phyloP scores from a whole-genome alignment of 2,797 vertebrate genomes.

The Labroides dimidiatus region DNA sequence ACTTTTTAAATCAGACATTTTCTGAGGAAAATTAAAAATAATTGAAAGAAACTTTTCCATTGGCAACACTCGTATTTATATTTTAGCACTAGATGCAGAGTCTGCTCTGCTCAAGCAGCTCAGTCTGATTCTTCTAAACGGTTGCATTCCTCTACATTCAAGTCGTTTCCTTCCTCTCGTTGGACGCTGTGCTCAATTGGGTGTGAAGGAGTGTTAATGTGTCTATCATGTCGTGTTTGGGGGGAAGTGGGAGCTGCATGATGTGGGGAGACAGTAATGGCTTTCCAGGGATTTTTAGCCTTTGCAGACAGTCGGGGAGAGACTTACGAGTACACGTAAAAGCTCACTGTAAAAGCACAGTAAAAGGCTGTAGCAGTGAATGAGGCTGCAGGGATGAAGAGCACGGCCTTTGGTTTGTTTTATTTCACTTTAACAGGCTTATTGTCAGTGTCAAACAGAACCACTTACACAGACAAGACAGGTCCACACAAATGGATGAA shows the following conservation, averaged over 20 bases:
- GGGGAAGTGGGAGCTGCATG: slow-evolving; percentile 60
- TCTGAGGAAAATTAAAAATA: slow-evolving; percentile 30
- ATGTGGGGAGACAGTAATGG: slow-evolving; percentile 69
- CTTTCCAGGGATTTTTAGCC: slow-evolving; percentile 69
- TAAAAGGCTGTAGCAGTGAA: slow-evolving; percentile 10
- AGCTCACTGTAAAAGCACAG: slow-evolving; percentile 54
- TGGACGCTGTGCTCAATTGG: slow-evolving; percentile 71
- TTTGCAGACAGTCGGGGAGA: slow-evolving; percentile 31
- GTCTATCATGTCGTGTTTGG: slow-evolving; percentile 70
- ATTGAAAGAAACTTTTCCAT: slow-evolving; percentile 27
- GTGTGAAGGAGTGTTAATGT: slow-evolving; percentile 81
- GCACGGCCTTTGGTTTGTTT: slow-evolving; percentile 21
- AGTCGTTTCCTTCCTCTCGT: slow-evolving; percentile 53
- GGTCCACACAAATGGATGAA: neutral
- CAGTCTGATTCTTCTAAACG: slow-evolving; percentile 45
- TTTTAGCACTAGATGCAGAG: neutral
- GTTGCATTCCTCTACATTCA: slow-evolving; percentile 59
- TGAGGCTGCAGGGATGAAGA: slow-evolving; percentile 26
- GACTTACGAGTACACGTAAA: slow-evolving; percentile 70
- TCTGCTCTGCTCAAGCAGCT: slow-evolving; percentile 28
- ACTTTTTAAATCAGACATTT: slow-evolving; percentile 1
- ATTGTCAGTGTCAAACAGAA: slow-evolving; percentile 30
- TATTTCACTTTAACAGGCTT: slow-evolving; percentile 28
- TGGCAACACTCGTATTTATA: slow-evolving; percentile 41
- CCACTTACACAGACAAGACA: neutral